These are phyloP conservation scores for Tenthredo distinguenda DNA, from an alignment of 2,888 invertebrate species.

Conservation along the genomic window DNA sequence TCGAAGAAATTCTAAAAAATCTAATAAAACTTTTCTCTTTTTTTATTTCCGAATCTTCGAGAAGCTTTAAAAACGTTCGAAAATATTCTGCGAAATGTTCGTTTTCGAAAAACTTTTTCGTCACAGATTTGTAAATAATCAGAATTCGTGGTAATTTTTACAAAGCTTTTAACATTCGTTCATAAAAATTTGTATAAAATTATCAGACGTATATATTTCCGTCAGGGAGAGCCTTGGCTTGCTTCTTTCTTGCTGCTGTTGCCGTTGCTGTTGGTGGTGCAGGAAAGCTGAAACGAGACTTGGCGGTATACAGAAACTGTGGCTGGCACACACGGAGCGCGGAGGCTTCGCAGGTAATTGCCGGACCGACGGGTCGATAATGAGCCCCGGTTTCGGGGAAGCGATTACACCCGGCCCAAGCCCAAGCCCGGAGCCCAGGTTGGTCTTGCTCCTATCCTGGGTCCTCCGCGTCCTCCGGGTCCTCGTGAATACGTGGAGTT, in stretches of 20 bases:
- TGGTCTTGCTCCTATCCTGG: slow-evolving; percentile 9
- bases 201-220: background rate
- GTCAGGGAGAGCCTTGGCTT: background rate
- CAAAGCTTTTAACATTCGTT: no score
- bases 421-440: slow-evolving; percentile 58
- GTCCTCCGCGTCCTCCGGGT: slow-evolving; percentile 34
- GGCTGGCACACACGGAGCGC: slow-evolving; percentile 72
- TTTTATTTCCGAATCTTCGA: no score
- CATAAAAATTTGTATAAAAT: background rate
- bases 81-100: no score
- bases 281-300: slow-evolving; percentile 17
- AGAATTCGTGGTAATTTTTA: background rate
- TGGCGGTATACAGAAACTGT: slow-evolving; percentile 61
- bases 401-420: slow-evolving; percentile 76
- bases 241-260: background rate
- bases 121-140: background rate
- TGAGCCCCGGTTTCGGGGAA: slow-evolving; percentile 78
- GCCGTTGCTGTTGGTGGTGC: background rate
- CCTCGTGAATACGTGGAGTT: background rate
- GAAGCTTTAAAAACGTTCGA: no score
- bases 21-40: no score
- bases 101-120: no score
- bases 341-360: slow-evolving; percentile 77
- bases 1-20: no score
- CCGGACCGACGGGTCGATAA: slow-evolving; percentile 79